phyloP scores from a whole-genome alignment of 2,888 invertebrate species.

The Drosophila merina region DNA sequence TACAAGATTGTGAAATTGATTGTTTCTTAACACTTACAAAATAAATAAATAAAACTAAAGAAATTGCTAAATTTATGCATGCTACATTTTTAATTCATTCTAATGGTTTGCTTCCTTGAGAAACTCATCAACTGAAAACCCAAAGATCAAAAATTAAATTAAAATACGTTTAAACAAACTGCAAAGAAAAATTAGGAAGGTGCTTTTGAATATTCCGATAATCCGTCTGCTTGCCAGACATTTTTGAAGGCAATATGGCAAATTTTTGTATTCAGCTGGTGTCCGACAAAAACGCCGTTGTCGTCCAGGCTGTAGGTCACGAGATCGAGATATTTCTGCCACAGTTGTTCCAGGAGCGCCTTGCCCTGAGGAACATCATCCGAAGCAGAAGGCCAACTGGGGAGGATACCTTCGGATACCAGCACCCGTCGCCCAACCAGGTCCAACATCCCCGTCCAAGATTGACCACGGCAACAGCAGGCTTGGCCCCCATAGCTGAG shows the following conservation, averaged over 20 bases:
- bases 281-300: constrained; percentile 44
- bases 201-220: background rate
- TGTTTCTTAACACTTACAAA: background rate
- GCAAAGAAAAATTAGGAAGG: background rate
- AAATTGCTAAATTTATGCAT: too few species aligned
- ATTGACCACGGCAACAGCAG: constrained; percentile 29
- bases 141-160: background rate
- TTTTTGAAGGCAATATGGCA: background rate
- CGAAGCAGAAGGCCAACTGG: constrained; percentile 27
- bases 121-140: background rate
- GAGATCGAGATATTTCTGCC: constrained; percentile 64
- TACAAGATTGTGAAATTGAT: background rate
- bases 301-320: constrained; percentile 41
- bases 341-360: constrained; percentile 24
- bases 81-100: too few species aligned
- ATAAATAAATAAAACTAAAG: too few species aligned
- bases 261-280: constrained; percentile 46
- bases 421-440: background rate
- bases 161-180: background rate
- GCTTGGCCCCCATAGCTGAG: constrained; percentile 12
- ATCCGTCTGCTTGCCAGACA: background rate
- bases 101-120: background rate
- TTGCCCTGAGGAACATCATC: constrained; percentile 45
- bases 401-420: background rate
- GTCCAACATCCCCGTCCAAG: background rate